phyloP scores from a whole-genome alignment of 2,888 invertebrate genomes.

The Temnothorax rugatulus region DNA sequence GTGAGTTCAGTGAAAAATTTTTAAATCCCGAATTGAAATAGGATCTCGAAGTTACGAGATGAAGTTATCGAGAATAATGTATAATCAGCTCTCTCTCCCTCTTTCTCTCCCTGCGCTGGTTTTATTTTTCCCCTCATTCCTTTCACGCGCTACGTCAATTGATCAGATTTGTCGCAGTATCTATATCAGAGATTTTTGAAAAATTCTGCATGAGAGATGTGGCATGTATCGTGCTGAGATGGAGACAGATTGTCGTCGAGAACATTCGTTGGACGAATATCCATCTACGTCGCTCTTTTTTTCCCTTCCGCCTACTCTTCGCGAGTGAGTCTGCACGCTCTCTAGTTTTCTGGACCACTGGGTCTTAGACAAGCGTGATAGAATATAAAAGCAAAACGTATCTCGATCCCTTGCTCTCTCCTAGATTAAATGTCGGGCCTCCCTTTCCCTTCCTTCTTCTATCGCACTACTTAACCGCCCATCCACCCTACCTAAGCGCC shows the following conservation, averaged over 20 bases:
- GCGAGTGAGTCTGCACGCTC: conserved; percentile 41
- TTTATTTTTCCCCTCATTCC: not conserved
- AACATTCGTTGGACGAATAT: conserved; percentile 37
- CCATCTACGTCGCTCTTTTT: not conserved
- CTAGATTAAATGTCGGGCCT: conserved; percentile 82
- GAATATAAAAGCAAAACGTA: conserved; percentile 82
- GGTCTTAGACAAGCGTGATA: conserved; percentile 76
- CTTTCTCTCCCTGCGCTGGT: not conserved
- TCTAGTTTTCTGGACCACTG: conserved; percentile 72
- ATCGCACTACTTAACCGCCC: conserved; percentile 60
- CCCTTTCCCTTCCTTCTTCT: conserved; percentile 28
- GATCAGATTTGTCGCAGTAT: conserved; percentile 15
- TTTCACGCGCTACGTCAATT: not conserved
- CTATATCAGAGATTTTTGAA: conserved; percentile 5
- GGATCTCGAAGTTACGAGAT: not conserved
- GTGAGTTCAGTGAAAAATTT: not conserved
- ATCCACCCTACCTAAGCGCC: conserved; percentile 45
- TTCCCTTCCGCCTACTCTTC: conserved; percentile 7
- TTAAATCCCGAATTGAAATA: not conserved
- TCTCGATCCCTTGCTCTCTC: conserved; percentile 79
- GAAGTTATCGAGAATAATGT: not conserved
- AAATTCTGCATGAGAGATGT: conserved; percentile 7
- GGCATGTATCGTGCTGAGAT: conserved; percentile 38
- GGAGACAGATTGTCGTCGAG: conserved; percentile 54
- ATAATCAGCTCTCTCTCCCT: not conserved